Percentiles rank a stretch among this genome's conserved stretches.
Evolutionary conservation across 2,888 invertebrate species (phyloP).

Genomic region (Apodemia zela): DNA sequence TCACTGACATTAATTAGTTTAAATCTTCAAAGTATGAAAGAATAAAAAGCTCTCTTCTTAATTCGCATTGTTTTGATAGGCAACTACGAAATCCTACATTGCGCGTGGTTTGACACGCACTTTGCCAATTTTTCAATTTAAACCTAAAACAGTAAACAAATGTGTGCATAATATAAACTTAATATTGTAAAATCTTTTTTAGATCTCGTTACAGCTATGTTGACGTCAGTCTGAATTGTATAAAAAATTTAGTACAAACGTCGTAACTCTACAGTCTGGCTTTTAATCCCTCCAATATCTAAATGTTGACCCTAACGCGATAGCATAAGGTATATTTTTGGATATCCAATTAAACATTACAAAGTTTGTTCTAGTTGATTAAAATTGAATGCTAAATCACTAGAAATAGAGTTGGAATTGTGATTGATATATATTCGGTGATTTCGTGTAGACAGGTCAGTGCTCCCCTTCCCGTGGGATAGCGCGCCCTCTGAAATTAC

Average conservation of each 20-base stretch:
- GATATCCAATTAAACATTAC: background rate
- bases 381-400: constrained; percentile 23
- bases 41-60: too few species aligned
- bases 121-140: too few species aligned
- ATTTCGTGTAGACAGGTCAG: constrained; percentile 26
- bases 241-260: constrained; percentile 8
- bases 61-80: too few species aligned
- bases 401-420: constrained; percentile 23
- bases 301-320: background rate
- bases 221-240: background rate
- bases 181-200: too few species aligned
- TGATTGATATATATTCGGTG: background rate
- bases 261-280: background rate
- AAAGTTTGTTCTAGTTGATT: background rate
- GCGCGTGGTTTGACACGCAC: too few species aligned
- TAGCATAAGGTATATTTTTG: background rate
- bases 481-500: constrained; percentile 44
- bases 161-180: too few species aligned
- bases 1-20: too few species aligned
- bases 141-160: too few species aligned
- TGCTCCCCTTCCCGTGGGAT: constrained; percentile 42
- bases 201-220: too few species aligned
- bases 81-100: too few species aligned
- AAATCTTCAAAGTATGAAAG: too few species aligned
- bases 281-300: background rate